phyloP scores from a whole-genome alignment of 2,797 vertebrate genomes.

The Tachyglossus aculeatus region DNA sequence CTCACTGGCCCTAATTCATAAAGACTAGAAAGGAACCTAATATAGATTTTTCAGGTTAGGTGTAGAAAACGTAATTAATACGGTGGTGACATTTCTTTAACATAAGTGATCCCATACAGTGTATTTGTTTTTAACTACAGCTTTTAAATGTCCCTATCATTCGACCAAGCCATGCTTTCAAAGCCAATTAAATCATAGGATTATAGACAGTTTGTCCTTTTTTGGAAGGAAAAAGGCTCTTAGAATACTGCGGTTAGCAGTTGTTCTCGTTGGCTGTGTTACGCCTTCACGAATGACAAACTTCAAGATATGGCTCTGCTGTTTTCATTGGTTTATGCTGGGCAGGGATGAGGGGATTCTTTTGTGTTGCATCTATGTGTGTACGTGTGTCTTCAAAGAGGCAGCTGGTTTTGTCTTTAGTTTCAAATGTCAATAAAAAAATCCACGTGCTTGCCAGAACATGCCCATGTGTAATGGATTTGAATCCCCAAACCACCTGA shows the following conservation, averaged over 20 bases:
- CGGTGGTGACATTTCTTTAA: neutral
- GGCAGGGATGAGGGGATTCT: constrained; percentile 38
- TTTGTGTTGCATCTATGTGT: constrained; percentile 24
- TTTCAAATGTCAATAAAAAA: constrained; percentile 57
- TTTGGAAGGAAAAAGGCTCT: neutral
- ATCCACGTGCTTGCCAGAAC: constrained; percentile 13
- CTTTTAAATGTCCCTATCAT: neutral
- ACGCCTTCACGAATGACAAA: constrained; percentile 47
- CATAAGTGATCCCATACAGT: too few species aligned
- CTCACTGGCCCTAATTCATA: constrained; percentile 38
- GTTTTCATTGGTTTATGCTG: constrained; percentile 53
- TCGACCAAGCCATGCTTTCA: neutral
- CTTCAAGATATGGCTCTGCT: constrained; percentile 43
- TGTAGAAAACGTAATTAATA: too few species aligned
- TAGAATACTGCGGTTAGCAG: constrained; percentile 10
- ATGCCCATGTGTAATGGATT: neutral
- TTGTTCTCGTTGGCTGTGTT: constrained; percentile 30
- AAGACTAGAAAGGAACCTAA: constrained; percentile 20
- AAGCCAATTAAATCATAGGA: constrained; percentile 9
- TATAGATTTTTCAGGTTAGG: too few species aligned
- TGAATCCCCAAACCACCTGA: constrained; percentile 28
- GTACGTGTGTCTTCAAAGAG: constrained; percentile 30
- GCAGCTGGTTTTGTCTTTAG: constrained; percentile 63
- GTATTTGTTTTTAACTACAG: neutral
- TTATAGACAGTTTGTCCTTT: neutral